Evolutionary conservation across 1,140 invertebrate genomes (phyloP).

Genomic region (Dendrolimus punctatus): DNA sequence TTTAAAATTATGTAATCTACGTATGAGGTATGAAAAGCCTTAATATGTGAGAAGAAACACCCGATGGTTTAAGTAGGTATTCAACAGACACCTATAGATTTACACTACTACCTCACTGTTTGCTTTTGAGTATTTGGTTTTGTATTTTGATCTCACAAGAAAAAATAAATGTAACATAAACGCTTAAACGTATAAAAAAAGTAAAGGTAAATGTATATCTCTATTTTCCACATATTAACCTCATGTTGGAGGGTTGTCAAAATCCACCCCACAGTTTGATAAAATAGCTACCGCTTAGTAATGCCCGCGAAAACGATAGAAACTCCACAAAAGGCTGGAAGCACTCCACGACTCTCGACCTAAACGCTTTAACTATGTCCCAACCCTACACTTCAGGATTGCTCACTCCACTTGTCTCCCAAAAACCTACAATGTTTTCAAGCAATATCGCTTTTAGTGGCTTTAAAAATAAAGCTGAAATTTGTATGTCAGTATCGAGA

Average conservation of each 20-base stretch:
- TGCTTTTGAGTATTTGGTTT: too few relatives aligned
- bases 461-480: constrained; percentile 33
- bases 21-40: too few relatives aligned
- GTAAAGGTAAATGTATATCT: neutral
- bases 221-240: constrained; percentile 32
- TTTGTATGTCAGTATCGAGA: constrained; percentile 38
- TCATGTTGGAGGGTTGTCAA: constrained; percentile 38
- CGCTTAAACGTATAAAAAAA: neutral
- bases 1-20: too few relatives aligned
- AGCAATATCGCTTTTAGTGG: constrained; percentile 46
- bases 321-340: constrained; percentile 60
- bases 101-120: too few relatives aligned
- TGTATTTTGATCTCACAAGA: too few relatives aligned
- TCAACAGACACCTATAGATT: too few relatives aligned
- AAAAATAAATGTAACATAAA: neutral
- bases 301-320: constrained; percentile 60
- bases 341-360: constrained; percentile 54
- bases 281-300: constrained; percentile 52
- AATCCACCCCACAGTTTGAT: constrained; percentile 60
- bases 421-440: constrained; percentile 60
- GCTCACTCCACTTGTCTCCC: constrained; percentile 69
- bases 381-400: constrained; percentile 63
- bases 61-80: too few relatives aligned
- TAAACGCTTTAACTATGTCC: constrained; percentile 71
- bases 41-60: too few relatives aligned